Evolutionary conservation across 2,888 invertebrate species (phyloP), one percentile per base, ranked within the genome.

Genomic region (Agrochola circellaris): DNA sequence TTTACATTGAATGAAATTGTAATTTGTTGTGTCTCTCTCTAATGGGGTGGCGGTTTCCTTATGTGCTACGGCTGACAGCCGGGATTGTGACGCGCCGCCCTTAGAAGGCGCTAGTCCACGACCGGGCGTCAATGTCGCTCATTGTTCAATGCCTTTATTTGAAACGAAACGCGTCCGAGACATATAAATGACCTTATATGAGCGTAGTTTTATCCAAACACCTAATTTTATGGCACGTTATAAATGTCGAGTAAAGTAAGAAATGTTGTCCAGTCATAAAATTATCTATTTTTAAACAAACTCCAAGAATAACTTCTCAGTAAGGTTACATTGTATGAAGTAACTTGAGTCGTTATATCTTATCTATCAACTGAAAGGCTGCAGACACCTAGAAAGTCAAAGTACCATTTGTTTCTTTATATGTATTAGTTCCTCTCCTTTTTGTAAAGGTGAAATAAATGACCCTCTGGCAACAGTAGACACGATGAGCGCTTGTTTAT

Each of bases 1-100:
- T 96, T 96, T 95, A 95, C 95, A 95, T 96, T 95, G 94, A 96
- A 96, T 96, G 95, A 95, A 95, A 94, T 94, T 94, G 95, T 95
- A 94, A 95, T 95, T 95, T 95, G 95, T 93, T 94, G 89, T 90
- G 90, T 93, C 90, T 90, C 87, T 90, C 87, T 87, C 84, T 89
- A 89, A 89, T 92, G 90, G 89, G 87, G 88, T 85, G 89, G 90
- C 87, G 89, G 90, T 92, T 94, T 91, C 93, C 93, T 93, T 94
- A 92, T 92, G 91, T 89, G 92, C 78, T 60, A 65, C 73, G 74
- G 54, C 79, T 85, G 88, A 85, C 81, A 82, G 80, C 87, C 85
- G 87, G 87, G 87, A 89, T 90, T 89, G 90, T 92, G 91, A 90
- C 89, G 88, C 88, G 88, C 82, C 79, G 80, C 86, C 92, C 92